phyloP scores from a whole-genome alignment of 2,888 invertebrate species.

The Aelia acuminata region DNA sequence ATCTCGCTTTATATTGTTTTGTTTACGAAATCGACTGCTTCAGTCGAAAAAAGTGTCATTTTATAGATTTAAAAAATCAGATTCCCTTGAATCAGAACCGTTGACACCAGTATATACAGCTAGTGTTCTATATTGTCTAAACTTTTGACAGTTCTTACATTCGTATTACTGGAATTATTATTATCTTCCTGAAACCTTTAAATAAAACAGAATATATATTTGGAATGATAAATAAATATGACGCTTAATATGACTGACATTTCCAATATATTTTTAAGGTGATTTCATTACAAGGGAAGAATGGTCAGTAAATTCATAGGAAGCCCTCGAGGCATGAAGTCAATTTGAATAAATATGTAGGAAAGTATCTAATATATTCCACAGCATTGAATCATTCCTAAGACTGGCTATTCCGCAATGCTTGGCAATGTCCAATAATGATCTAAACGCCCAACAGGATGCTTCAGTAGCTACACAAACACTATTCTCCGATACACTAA shows the following conservation, averaged over 20 bases:
- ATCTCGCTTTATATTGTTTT: too few relatives aligned
- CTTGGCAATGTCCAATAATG: background rate
- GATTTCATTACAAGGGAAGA: background rate
- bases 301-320: background rate
- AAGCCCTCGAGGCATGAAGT: background rate
- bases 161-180: too few relatives aligned
- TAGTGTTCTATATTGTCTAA: too few relatives aligned
- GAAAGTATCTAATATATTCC: background rate
- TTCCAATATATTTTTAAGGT: background rate
- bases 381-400: background rate
- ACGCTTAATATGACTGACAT: background rate
- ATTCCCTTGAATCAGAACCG: too few relatives aligned
- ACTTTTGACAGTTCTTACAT: too few relatives aligned
- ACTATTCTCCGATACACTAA: background rate
- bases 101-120: too few relatives aligned
- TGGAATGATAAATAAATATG: too few relatives aligned
- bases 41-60: too few relatives aligned
- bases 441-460: background rate
- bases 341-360: constrained; percentile 30
- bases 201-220: too few relatives aligned
- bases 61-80: too few relatives aligned
- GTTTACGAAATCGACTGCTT: too few relatives aligned
- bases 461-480: background rate
- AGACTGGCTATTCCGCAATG: background rate
- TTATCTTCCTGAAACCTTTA: too few relatives aligned